Conservation (phyloP, 2,797 vertebrate genomes). For the Leptatherina wallacei region DNA sequence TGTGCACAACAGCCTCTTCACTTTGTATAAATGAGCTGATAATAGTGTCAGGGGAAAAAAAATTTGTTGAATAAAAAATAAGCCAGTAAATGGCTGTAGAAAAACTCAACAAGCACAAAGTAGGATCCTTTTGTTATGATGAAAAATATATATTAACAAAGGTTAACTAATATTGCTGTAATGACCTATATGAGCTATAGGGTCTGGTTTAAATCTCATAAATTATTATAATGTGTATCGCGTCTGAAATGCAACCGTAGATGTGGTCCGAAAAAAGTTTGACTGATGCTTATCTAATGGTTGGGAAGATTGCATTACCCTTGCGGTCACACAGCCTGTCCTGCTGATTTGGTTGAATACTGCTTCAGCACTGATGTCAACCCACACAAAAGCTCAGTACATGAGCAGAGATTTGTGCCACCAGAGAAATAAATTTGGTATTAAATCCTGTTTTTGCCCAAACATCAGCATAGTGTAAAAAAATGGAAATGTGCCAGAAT, state of each 20-base stretch:
- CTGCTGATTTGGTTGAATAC: conserved; percentile 12
- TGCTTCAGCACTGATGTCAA: conserved; percentile 27
- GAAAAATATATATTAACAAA: not conserved
- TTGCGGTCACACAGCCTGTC: conserved; percentile 23
- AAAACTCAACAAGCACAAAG: conserved; percentile 9
- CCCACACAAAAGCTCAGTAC: conserved; percentile 23
- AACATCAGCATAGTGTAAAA: conserved; percentile 21
- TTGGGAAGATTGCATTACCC: conserved; percentile 14
- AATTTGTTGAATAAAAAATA: conserved; percentile 9
- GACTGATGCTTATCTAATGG: conserved; percentile 26
- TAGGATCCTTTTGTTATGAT: not conserved
- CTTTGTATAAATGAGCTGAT: conserved; percentile 17
- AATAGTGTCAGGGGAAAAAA: conserved; percentile 3
- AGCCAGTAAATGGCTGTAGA: not conserved
- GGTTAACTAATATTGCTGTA: not conserved
- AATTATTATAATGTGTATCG: not conserved
- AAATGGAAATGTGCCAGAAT: conserved; percentile 6
- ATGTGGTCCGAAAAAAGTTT: not conserved
- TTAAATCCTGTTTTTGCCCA: conserved; percentile 33
- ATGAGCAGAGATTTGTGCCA: conserved; percentile 28
- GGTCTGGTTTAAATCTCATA: not conserved
- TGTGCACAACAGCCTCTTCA: conserved; percentile 1
- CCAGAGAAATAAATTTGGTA: conserved; percentile 35
- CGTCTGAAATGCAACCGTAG: not conserved
- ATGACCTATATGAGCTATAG: not conserved